Evolutionary conservation across 2,113 vertebrate genomes (phyloP).

Genomic region (Tricholaema leucomelas): DNA sequence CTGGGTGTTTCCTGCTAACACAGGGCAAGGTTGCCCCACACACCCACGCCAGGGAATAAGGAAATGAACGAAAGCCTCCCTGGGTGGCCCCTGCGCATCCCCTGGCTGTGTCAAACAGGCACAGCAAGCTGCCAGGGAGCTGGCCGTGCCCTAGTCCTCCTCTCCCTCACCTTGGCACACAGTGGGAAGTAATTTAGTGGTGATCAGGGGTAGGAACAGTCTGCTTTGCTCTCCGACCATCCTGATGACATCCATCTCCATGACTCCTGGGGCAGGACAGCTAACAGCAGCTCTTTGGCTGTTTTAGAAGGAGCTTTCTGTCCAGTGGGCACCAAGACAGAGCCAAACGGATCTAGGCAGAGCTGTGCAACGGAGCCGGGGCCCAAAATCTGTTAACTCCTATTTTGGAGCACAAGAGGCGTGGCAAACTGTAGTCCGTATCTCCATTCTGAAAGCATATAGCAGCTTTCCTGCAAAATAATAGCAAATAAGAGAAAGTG

Average conservation of each 20-base stretch:
- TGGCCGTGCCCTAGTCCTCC: neutral
- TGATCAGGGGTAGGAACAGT: neutral
- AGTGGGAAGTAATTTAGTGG: constrained; percentile 12
- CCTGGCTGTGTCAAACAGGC: neutral
- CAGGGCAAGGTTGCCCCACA: neutral
- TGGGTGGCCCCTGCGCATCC: constrained; percentile 19
- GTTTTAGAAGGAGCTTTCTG: neutral
- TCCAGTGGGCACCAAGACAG: neutral
- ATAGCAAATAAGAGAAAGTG: neutral
- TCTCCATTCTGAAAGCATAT: neutral
- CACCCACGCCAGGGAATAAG: neutral
- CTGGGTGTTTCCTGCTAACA: neutral
- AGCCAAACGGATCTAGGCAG: neutral
- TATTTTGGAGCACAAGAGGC: neutral
- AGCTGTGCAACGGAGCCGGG: neutral
- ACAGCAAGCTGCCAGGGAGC: constrained; percentile 24
- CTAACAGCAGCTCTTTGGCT: rapidly evolving
- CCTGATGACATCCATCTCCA: too few species aligned
- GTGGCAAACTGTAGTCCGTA: neutral
- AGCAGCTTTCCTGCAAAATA: neutral
- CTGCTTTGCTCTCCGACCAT: neutral
- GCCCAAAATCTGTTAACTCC: neutral
- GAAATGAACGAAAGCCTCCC: neutral
- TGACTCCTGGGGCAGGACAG: rapidly evolving
- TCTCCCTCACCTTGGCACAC: neutral